phyloP scores from a whole-genome alignment of 2,113 vertebrate genomes.

The Leucosticte australis region DNA sequence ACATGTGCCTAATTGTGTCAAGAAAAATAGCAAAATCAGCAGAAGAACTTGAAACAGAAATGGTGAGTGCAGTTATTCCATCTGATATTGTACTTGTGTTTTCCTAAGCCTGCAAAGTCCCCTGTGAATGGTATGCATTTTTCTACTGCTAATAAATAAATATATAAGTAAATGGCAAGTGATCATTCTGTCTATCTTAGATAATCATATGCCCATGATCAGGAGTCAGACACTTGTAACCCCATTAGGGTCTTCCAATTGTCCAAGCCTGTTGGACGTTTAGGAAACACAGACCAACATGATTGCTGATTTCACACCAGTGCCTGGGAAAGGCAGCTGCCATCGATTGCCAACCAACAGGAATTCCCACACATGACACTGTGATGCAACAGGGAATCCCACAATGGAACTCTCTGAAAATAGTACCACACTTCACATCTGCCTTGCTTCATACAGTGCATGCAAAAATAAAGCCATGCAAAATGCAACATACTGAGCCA shows the following conservation, averaged over 20 bases:
- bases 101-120: neutral
- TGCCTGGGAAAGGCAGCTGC: neutral
- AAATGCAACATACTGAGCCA: neutral
- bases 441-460: neutral
- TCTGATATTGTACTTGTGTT: neutral
- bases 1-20: neutral
- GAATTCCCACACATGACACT: neutral
- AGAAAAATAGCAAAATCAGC: neutral
- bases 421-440: neutral
- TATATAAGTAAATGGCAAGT: neutral
- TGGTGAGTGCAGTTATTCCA: neutral
- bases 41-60: neutral
- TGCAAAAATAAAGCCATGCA: neutral
- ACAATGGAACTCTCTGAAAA: neutral
- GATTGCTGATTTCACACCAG: neutral
- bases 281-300: neutral
- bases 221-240: neutral
- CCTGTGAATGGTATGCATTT: neutral
- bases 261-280: neutral
- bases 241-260: neutral
- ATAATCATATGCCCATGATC: neutral
- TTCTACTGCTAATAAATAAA: neutral
- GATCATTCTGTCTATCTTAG: neutral
- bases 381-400: neutral
- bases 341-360: fast-evolving